These are phyloP conservation scores for Acropternis orthonyx DNA, from an alignment of 2,797 vertebrate genomes.

Conservation along the genomic window DNA sequence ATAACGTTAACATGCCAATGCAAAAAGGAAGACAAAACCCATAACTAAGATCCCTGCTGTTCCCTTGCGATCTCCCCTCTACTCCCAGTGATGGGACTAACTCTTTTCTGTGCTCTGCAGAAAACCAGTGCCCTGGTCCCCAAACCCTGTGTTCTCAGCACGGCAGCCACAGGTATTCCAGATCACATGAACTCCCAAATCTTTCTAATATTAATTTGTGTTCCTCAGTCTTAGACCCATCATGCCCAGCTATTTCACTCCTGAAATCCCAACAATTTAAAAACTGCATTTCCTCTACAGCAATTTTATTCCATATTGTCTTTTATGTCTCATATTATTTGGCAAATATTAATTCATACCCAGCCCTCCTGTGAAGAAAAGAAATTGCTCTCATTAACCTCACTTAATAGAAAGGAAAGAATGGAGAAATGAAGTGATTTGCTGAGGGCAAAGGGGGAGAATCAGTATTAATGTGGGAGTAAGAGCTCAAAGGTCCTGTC, in stretches of 20 bases:
- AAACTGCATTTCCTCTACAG: neutral
- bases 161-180: neutral
- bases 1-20: neutral
- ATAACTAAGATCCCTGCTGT: neutral
- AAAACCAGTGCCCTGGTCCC: neutral
- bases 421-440: neutral
- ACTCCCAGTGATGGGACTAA: neutral
- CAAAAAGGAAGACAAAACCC: neutral
- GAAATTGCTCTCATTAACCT: neutral
- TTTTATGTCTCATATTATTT: neutral
- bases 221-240: neutral
- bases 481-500: neutral
- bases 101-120: neutral
- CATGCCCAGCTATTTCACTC: neutral
- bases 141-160: neutral
- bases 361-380: neutral
- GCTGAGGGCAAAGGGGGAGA: neutral
- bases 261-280: neutral
- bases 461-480: rapidly evolving
- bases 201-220: neutral
- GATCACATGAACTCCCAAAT: neutral
- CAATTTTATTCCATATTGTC: neutral
- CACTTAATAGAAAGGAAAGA: neutral
- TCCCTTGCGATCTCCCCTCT: neutral
- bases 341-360: neutral